Conservation (phyloP, 1,140 invertebrate genomes). For the Trissolcus basalis region DNA sequence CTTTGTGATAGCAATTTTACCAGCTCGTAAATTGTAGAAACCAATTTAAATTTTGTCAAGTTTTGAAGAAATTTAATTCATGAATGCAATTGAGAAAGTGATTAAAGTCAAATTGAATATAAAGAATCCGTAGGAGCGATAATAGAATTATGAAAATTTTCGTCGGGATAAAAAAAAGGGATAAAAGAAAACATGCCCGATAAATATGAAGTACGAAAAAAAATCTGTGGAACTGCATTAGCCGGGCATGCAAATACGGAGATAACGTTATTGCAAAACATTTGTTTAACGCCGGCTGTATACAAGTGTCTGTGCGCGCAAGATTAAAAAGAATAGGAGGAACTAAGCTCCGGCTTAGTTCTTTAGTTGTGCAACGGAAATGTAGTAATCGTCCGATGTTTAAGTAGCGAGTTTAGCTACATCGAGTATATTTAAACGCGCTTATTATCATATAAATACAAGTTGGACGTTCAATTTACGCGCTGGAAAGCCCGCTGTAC, state of each 20-base stretch:
- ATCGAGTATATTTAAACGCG: slow-evolving; percentile 76
- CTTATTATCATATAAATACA: slow-evolving; percentile 78
- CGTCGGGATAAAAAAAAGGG: slow-evolving; percentile 12
- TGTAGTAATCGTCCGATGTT: slow-evolving; percentile 73
- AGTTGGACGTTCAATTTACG: slow-evolving; percentile 77
- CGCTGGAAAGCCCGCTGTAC: slow-evolving; percentile 60
- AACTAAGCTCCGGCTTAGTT: slow-evolving; percentile 52
- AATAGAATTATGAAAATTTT: slow-evolving; percentile 33
- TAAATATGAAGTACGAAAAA: slow-evolving; percentile 44
- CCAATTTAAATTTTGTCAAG: no score
- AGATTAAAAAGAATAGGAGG: slow-evolving; percentile 51
- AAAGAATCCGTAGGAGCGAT: neutral
- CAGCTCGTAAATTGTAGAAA: no score
- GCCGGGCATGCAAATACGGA: slow-evolving; percentile 46
- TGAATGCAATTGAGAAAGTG: no score
- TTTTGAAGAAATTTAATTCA: no score
- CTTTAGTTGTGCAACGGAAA: slow-evolving; percentile 54
- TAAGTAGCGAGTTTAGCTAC: slow-evolving; percentile 75
- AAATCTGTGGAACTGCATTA: slow-evolving; percentile 40
- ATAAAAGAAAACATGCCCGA: slow-evolving; percentile 4
- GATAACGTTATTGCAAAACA: slow-evolving; percentile 51
- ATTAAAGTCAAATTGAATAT: no score
- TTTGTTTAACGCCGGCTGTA: slow-evolving; percentile 49
- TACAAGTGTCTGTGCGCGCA: slow-evolving; percentile 36
- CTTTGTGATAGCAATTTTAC: no score